Evolutionary conservation across 1,140 invertebrate genomes (phyloP).

Genomic region (Sitophilus oryzae): DNA sequence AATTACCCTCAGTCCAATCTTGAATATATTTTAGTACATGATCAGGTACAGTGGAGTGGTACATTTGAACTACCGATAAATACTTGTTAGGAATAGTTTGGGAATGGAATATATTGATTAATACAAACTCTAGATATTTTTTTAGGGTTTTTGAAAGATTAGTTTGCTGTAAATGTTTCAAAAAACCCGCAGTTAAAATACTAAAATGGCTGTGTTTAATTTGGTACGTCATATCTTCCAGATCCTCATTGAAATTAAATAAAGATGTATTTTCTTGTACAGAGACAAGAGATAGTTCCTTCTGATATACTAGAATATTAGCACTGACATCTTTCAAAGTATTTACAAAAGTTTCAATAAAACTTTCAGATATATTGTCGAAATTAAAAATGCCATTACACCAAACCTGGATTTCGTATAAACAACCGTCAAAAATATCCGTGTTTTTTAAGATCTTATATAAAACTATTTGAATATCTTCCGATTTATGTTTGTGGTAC

Average conservation of each 20-base stretch:
- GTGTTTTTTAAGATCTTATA: slow-evolving; percentile 53
- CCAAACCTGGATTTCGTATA: slow-evolving; percentile 61
- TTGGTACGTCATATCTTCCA: neutral
- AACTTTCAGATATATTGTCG: slow-evolving; percentile 39
- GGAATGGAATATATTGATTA: slow-evolving; percentile 35
- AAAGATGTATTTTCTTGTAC: slow-evolving; percentile 15
- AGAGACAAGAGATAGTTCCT: slow-evolving; percentile 17
- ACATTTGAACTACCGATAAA: slow-evolving; percentile 8
- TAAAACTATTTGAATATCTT: slow-evolving; percentile 45
- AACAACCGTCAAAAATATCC: slow-evolving; percentile 55
- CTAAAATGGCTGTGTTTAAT: slow-evolving; percentile 27
- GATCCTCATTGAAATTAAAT: neutral
- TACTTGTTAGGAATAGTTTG: slow-evolving; percentile 26
- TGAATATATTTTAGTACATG: slow-evolving; percentile 13
- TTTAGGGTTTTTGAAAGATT: slow-evolving; percentile 24
- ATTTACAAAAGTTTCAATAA: slow-evolving; percentile 42
- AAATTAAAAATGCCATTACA: slow-evolving; percentile 49
- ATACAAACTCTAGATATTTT: slow-evolving; percentile 31
- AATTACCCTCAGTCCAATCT: slow-evolving; percentile 4
- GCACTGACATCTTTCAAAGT: slow-evolving; percentile 20
- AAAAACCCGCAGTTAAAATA: slow-evolving; percentile 27
- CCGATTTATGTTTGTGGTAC: slow-evolving; percentile 48
- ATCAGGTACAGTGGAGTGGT: neutral
- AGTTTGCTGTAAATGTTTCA: slow-evolving; percentile 23
- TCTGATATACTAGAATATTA: slow-evolving; percentile 21